Conservation (phyloP, 2,113 vertebrate genomes). For the Fukomys damarensis region DNA sequence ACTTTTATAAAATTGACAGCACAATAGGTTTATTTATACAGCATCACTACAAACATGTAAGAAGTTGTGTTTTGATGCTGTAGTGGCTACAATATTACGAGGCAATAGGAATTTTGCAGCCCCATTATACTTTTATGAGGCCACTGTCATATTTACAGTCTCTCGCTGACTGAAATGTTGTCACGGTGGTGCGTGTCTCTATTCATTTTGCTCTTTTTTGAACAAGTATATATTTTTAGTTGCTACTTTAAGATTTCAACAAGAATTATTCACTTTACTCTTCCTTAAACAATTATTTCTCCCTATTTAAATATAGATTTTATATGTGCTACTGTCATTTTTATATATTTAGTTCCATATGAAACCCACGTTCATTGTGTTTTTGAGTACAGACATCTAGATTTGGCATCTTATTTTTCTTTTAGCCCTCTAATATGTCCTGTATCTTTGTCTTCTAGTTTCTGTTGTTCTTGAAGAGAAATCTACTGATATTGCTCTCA, state of each 20-base stretch:
- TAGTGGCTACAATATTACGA: neutral
- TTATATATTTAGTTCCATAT: neutral
- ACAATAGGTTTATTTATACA: neutral
- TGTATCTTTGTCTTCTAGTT: neutral
- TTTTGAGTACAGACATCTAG: neutral
- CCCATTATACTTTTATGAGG: neutral
- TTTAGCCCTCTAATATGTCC: neutral
- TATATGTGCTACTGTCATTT: neutral
- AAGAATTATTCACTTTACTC: neutral
- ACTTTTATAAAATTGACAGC: neutral
- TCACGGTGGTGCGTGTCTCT: too few relatives aligned
- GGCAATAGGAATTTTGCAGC: neutral
- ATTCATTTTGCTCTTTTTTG: neutral
- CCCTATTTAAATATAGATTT: neutral
- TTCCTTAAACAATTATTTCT: neutral
- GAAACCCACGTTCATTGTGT: neutral
- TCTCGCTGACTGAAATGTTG: too few relatives aligned
- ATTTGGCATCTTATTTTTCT: neutral
- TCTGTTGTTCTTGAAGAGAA: neutral
- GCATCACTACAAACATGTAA: neutral
- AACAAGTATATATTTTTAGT: neutral
- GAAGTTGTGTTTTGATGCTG: neutral
- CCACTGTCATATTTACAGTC: neutral
- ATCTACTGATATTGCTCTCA: neutral
- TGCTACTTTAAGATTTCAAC: neutral